Base-by-base conservation (phyloP, 2,113 vertebrate species). In the Alethe castanea region DNA sequence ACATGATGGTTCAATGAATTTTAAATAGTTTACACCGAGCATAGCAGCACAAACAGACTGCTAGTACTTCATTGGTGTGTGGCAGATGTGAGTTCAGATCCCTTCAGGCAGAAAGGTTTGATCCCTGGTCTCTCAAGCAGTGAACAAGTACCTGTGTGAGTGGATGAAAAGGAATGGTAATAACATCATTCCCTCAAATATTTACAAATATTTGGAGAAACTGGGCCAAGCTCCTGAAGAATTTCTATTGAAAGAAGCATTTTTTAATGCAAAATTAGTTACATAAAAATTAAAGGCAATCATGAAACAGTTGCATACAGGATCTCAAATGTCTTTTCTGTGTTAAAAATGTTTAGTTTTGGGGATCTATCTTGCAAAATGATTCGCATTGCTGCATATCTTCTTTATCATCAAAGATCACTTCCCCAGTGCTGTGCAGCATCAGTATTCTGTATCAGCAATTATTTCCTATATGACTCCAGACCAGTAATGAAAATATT, bases 1-100 rank as follows among this genome's bases (percentile, higher is more conserved):
- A 74, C 44, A 78, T 33, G 64, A 78, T 56, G 76, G 52, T 83
- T 93, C 95, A 86, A 83, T 95, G 94, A 92, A 88, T 96, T 92
- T 93, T 93, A 92, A 96, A 66, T n/a, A 91, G 80, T 66, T 81
- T 92, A 47, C 4, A 7, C 26, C 29, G 12, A 83, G 52, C 56
- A 56, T 22, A 74, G 80, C 64, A 92, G 59, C 52, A 78, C 56
- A 81, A 86, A 77, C 71, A 79, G 77, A 44, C 80, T 72, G 61
- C 56, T 60, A 29, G 56, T 36, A 26, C 45, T 81, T 89, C 60
- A 48, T 14, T 95, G 61, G 56, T 84, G 80, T 78, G 77, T 84
- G 83, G 69, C 86, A 95, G 86, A 84, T 79, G 73, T 56, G 61
- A 91, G 64, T 59, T 90, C 82, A 86, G 69, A 89, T 86, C 81